Evolutionary conservation across 2,888 invertebrate species (phyloP), one percentile per base, ranked within the genome.

Genomic region (Lycophotia porphyrea): DNA sequence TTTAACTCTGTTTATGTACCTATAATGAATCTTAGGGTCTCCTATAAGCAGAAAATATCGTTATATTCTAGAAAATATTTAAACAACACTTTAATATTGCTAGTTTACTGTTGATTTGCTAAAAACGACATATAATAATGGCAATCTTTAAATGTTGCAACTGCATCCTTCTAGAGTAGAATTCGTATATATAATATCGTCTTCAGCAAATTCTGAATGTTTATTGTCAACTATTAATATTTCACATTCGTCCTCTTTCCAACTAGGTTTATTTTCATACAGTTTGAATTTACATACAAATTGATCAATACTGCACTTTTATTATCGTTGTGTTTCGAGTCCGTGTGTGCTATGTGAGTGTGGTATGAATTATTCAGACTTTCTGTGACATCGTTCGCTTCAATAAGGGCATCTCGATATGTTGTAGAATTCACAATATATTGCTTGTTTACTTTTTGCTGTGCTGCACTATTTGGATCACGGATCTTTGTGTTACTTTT

Each of bases 291-390:
- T 76, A 72, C 85, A 87, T 88, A 81, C 77, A 85, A 87, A 90
- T 88, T 84, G 83, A 67, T 79, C 70, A 77, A 80, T 74, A 74
- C 75, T 84, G 80, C 86, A 84, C 81, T 87, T 88, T 89, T 87
- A 88, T 87, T 84, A 82, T 84, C 52, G 77, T 86, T 42, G 69
- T 72, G 74, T 77, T 86, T 86, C 69, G 74, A 83, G 80, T 88
- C 65, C 67, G 81, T 70, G 58, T 78, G 69, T 76, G 71, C 71
- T 69, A 64, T 81, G 86, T 75, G 85, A 60, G 65, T 84, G 85
- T 76, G 86, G 47, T 81, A 91, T 93, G 93, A 92, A 93, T 93
- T 90, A 93, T 93, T 88, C 91, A 93, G 76, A 47, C 74, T 80
- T 77, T 66, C 73, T 77, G 77, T 84, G 86, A 84, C 89, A 88